Evolutionary conservation across 53 echinoderm and acorn worm species (phyloP), one percentile per base, ranked within the genome.

Genomic region (Hippasteria phrygiana): DNA sequence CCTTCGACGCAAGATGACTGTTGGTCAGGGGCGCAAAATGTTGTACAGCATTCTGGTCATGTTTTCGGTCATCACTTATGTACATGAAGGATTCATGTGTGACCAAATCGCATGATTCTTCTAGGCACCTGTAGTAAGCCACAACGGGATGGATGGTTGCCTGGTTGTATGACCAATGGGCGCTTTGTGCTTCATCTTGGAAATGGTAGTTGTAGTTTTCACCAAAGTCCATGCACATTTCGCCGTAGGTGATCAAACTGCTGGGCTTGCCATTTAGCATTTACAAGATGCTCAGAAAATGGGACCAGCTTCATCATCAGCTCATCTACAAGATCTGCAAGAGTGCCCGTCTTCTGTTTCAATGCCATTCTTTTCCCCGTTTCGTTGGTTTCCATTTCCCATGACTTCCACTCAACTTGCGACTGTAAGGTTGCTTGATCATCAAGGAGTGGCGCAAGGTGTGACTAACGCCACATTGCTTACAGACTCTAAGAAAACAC

Each of bases 361-460:
- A 59, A 13, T 16, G 17, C 62, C 62, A 80, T 80, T 37, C 80
- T 62, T 55, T 80, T 59, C 0, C 41, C 41, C 0, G 0, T 39
- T 38, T 80, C 33, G 11, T 39, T 39, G 17, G 0, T 33, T 80
- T 22, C 62, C 20, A 39, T 18, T 36, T 38, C 62, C 80, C 80
- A 80, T 20, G 80, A 38, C n/a, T 80, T 80, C 80, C 80, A 80
- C 22, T 36, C 41, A 36, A 80, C 80, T 73, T 73, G 24, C 42
- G 36, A 34, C 27, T 42, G 76, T 31, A 48, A 42, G 50, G 40
- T 26, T 1, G 26, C 62, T 11, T 62, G 20, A 62, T 55, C 62
- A 38, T 55, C 80, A 62, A 80, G 80, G 8, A 62, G 80, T n/a
- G 80, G 73, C 27, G 2, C 5, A 73, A 73, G 27, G 27, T 73